A percentile compares a stretch with the other conserved stretches of the same genome.
Conservation (phyloP, 2,113 vertebrate species). For the Nyctereutes procyonoides region DNA sequence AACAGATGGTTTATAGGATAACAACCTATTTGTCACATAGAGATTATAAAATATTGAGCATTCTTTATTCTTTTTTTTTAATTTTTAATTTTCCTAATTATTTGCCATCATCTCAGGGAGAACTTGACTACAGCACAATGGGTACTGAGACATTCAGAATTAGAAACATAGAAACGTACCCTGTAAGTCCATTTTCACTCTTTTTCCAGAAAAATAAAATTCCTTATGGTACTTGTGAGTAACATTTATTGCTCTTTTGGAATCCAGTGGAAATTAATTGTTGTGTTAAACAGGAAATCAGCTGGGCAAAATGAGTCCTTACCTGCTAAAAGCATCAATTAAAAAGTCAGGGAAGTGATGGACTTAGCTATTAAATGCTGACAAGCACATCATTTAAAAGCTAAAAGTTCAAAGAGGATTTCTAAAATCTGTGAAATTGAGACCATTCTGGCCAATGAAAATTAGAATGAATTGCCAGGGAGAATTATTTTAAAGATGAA, state of each 20-base stretch:
- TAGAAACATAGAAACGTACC: not conserved
- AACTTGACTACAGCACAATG: not conserved
- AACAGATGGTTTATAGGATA: not conserved
- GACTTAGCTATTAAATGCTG: not conserved
- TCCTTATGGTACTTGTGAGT: not conserved
- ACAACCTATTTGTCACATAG: not conserved
- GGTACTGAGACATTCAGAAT: not conserved
- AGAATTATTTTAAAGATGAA: slow-evolving; percentile 32
- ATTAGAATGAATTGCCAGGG: not conserved
- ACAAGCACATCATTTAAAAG: slow-evolving; percentile 31
- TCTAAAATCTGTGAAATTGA: slow-evolving; percentile 19
- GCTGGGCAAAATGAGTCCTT: not conserved
- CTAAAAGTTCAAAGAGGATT: slow-evolving; percentile 6
- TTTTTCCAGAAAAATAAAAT: not conserved
- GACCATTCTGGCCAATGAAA: not conserved
- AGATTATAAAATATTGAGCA: not conserved
- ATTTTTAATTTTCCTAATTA: not conserved
- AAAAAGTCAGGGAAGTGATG: slow-evolving; percentile 15
- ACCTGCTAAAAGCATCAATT: not conserved
- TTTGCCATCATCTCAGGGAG: not conserved
- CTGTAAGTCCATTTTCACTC: not conserved
- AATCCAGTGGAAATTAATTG: not conserved
- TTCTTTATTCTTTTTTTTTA: not conserved
- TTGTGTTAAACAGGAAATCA: not conserved
- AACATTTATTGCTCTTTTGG: not conserved